A percentile compares a stretch with the other conserved stretches of the same genome.
Evolutionary conservation across 30 jellyfish, hydroid and myxozoan species (phyloP).

Genomic region (Aurelia aurita): DNA sequence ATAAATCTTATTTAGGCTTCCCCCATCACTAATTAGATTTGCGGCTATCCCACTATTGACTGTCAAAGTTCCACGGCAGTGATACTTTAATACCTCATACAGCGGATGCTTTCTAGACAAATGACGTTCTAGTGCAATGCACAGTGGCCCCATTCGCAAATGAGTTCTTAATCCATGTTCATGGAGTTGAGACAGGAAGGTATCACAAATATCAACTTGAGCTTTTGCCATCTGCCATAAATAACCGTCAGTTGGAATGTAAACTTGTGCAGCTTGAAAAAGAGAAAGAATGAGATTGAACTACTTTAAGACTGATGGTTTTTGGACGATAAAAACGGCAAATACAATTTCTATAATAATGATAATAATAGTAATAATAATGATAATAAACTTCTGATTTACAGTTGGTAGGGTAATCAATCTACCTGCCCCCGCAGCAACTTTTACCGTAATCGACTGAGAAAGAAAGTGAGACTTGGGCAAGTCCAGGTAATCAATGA

Average conservation of each 20-base stretch:
- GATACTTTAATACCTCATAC: constrained; percentile 64
- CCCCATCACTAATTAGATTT: neutral
- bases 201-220: constrained; percentile 54
- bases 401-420: too few relatives aligned
- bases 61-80: constrained; percentile 76
- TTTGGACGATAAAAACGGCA: too few relatives aligned
- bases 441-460: too few relatives aligned
- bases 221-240: constrained; percentile 79
- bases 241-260: constrained; percentile 68
- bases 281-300: too few relatives aligned
- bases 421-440: too few relatives aligned
- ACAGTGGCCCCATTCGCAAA: constrained; percentile 69
- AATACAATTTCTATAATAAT: too few relatives aligned
- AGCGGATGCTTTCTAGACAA: constrained; percentile 75
- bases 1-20: neutral
- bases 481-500: too few relatives aligned
- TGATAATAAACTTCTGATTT: too few relatives aligned
- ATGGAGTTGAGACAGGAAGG: constrained; percentile 24
- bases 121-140: constrained; percentile 71
- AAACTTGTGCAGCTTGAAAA: constrained; percentile 60
- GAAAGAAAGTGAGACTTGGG: too few relatives aligned
- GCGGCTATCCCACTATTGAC: constrained; percentile 20
- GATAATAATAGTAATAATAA: too few relatives aligned
- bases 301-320: too few relatives aligned
- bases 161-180: constrained; percentile 82